Evolutionary conservation across 2,113 vertebrate genomes (phyloP).

Genomic region (Toxostoma redivivum): DNA sequence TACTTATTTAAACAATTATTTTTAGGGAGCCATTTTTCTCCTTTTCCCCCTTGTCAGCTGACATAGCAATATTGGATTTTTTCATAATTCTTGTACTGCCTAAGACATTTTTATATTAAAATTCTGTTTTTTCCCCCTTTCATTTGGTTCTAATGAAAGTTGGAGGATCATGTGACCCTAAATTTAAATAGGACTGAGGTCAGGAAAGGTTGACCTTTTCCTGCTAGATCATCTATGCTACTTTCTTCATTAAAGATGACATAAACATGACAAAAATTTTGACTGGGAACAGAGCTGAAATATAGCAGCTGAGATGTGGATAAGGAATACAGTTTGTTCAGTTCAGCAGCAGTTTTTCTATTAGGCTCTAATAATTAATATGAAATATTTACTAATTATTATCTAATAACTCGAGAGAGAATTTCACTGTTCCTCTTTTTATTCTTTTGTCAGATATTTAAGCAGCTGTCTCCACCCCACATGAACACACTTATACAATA

Average conservation of each 20-base stretch:
- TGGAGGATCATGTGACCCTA: conserved; percentile 30
- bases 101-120: conserved; percentile 65
- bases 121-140: conserved; percentile 42
- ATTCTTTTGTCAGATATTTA: neutral
- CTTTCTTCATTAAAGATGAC: conserved; percentile 11
- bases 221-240: neutral
- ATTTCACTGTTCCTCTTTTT: neutral
- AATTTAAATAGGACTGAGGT: neutral
- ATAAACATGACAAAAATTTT: neutral
- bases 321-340: neutral
- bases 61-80: conserved; percentile 58
- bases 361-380: neutral
- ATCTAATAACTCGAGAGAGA: neutral
- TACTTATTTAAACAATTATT: conserved; percentile 66
- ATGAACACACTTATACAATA: neutral
- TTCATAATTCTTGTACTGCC: conserved; percentile 61
- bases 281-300: neutral
- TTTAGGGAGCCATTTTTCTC: conserved; percentile 61
- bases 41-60: conserved; percentile 39
- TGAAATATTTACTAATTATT: neutral
- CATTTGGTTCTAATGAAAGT: conserved; percentile 59
- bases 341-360: neutral
- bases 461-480: neutral
- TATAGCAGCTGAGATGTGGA: neutral
- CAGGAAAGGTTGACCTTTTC: conserved; percentile 23